Evolutionary conservation across 2,113 vertebrate species (phyloP), one percentile per base, ranked within the genome.

Genomic region (Eublepharis macularius): DNA sequence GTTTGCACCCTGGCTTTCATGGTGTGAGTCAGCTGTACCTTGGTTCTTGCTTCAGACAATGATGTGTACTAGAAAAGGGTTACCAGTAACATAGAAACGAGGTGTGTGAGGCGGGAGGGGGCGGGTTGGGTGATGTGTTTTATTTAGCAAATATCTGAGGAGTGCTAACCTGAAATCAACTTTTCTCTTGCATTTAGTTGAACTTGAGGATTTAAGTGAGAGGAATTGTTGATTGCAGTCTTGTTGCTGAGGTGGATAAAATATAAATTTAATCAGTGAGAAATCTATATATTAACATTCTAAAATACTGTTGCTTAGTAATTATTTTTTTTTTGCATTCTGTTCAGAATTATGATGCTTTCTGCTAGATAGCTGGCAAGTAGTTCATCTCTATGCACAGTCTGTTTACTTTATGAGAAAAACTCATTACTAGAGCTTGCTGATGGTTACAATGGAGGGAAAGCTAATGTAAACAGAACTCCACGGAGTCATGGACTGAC

Each of bases 401-500:
- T 21, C 29, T 36, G n/a, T 39, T 32, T 74, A n/a, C 4, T 74
- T 45, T 60, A 32, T 29, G 68, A 57, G n/a, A 34, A 69, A 45
- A 43, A 14, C 12, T 24, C 16, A 74, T 81, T 77, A 69, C 34
- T 82, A 39, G 86, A 69, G 41, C 4, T 57, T 41, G 83, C 87
- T 21, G 51, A 8, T 80, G 21, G 0, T 16, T 1, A 76, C 21
- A 1, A 0, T 10, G 82, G 41, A 51, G 39, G 63, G 43, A 45
- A 65, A 85, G 76, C 16, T 89, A 88, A 60, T 39, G 60, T 54
- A 74, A 19, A 65, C n/a, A 41, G 41, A 65, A 24, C 43, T 54
- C 45, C 45, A 21, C 19, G 11, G 68, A 49, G 51, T 41, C 34
- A 43, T 8, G 29, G 47, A 36, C 32, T 84, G 0, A 80, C 0